phyloP scores from a whole-genome alignment of 2,113 vertebrate genomes.

The Rhipidura dahli region DNA sequence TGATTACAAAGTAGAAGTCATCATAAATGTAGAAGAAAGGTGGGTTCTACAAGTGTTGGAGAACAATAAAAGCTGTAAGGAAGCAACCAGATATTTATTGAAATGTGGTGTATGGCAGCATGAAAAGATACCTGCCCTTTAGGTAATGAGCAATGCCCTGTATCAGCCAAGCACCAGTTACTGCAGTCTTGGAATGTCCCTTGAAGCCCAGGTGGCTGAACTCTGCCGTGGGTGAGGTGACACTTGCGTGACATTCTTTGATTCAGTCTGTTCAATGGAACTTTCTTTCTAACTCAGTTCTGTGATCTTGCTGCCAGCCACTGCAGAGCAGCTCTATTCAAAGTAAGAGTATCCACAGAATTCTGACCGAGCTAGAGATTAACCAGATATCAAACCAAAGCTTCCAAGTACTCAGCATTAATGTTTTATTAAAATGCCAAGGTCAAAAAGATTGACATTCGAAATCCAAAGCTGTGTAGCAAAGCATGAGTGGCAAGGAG shows the following conservation, averaged over 20 bases:
- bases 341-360: neutral
- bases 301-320: neutral
- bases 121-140: neutral
- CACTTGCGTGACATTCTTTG: accelerated
- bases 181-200: neutral
- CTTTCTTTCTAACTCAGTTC: neutral
- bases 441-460: neutral
- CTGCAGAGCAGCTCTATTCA: neutral
- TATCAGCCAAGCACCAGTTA: neutral
- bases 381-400: neutral
- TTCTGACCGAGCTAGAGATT: neutral
- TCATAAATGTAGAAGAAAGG: neutral
- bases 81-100: neutral
- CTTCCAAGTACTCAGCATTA: neutral
- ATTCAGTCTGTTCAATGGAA: neutral
- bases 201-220: neutral
- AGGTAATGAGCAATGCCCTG: neutral
- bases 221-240: neutral
- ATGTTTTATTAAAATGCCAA: neutral
- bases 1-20: neutral
- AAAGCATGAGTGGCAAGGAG: neutral
- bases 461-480: neutral
- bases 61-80: neutral
- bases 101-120: neutral
- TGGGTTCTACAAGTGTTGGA: neutral